Evolutionary conservation across 2,113 vertebrate genomes (phyloP), one percentile per base, ranked within the genome.

Genomic region (Maccullochella peelii): DNA sequence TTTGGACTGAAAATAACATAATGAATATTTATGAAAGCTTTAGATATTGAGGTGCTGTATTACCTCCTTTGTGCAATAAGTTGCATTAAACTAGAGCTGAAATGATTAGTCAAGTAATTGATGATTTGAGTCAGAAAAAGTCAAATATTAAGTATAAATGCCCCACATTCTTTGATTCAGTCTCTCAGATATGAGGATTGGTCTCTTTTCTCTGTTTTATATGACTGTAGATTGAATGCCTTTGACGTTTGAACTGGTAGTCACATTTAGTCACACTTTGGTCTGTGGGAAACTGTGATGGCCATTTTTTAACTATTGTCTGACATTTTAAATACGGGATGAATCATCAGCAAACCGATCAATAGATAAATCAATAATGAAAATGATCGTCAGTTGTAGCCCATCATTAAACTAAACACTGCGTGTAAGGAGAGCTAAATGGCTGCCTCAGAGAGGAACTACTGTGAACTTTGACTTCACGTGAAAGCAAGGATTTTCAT

Each of bases 391-490:
- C 57, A 15, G 38, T 30, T 50, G 12, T 33, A 47, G 44, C 21
- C 66, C 23, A 5, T 5, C 20, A 16, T 21, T 23, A 11, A 40
- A 49, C 6, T 44, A 47, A 73, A 79, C 9, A 21, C 23, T 72
- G 49, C 4, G 23, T 55, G 38, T 18, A 14, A 27, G 10, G 36
- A 71, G 36, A 77, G 38, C 10, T 27, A 36, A 63, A 73, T 38
- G 66, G 33, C 59, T 21, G n/a, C 62, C 0, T 87, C 11, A 69
- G 21, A 63, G 8, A 58, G 2, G 21, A 78, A 27, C 33, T 27
- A 33, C 6, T 73, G 23, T 59, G 77, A 85, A 47, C 49, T 77
- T 38, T 86, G 77, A 85, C 75, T 84, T 83, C n/a, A 55, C 15
- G n/a, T 59, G 52, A 77, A 73, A 67, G 49, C 50, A 58, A 38